Percentiles rank a stretch among this genome's conserved stretches.
Evolutionary conservation across 1,140 invertebrate species (phyloP).

Genomic region (Vanessa atalanta): DNA sequence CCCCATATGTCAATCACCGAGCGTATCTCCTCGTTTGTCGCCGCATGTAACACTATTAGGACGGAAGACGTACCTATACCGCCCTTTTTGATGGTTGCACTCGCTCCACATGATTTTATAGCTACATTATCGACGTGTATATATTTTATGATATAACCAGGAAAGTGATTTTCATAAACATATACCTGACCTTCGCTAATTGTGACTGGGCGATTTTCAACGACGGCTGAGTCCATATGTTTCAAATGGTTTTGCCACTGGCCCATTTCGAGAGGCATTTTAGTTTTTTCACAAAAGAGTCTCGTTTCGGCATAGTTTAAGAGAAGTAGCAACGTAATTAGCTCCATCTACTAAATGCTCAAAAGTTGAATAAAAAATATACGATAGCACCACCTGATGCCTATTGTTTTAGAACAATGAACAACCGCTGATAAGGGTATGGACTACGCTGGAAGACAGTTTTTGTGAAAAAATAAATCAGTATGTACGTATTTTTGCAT

Average conservation of each 20-base stretch:
- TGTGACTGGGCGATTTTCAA: slow-evolving; percentile 61
- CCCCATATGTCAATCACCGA: slow-evolving; percentile 72
- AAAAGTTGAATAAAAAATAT: slow-evolving; percentile 3
- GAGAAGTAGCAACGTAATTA: slow-evolving; percentile 37
- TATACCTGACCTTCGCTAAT: slow-evolving; percentile 65
- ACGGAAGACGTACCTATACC: slow-evolving; percentile 54
- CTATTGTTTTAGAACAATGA: slow-evolving; percentile 43
- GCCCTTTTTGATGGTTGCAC: slow-evolving; percentile 54
- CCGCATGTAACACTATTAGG: slow-evolving; percentile 59
- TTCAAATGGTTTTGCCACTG: slow-evolving; percentile 52
- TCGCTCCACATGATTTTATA: slow-evolving; percentile 60
- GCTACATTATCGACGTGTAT: slow-evolving; percentile 69
- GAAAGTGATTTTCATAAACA: slow-evolving; percentile 69
- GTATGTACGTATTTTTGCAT: not conserved
- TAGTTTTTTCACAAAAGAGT: slow-evolving; percentile 54
- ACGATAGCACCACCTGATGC: slow-evolving; percentile 26
- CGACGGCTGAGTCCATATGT: slow-evolving; percentile 62
- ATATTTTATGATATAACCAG: slow-evolving; percentile 58
- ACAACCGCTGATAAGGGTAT: not conserved
- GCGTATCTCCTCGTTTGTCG: slow-evolving; percentile 60
- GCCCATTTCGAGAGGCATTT: slow-evolving; percentile 61
- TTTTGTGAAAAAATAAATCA: not conserved
- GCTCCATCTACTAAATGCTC: slow-evolving; percentile 43
- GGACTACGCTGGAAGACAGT: not conserved
- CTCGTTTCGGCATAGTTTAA: slow-evolving; percentile 26